Conservation (phyloP, 2,113 vertebrate genomes). For the Dryoscopus gambensis region DNA sequence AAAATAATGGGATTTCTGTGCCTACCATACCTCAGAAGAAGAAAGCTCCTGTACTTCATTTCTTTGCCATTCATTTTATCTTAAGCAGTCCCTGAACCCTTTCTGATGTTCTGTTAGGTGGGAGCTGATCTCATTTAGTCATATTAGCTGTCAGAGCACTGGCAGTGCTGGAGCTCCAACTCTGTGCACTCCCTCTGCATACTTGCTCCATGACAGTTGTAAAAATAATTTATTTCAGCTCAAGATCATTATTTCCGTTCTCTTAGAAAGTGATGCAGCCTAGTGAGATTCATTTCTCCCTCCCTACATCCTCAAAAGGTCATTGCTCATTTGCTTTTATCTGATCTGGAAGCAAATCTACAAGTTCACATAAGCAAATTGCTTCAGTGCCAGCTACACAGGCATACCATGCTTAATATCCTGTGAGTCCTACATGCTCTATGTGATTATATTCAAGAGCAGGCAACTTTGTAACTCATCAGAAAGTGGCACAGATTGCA, state of each 20-base stretch:
- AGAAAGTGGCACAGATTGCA: not conserved
- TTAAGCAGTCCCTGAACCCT: slow-evolving; percentile 31
- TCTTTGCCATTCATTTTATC: slow-evolving; percentile 42
- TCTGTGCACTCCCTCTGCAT: not conserved
- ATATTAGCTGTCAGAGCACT: slow-evolving; percentile 16
- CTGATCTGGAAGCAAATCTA: slow-evolving; percentile 52
- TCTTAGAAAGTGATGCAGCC: slow-evolving; percentile 38
- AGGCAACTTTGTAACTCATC: not conserved
- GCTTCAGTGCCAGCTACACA: not conserved
- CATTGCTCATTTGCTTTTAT: not conserved
- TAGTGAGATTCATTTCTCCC: not conserved
- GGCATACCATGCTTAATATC: not conserved
- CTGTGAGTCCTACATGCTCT: not conserved
- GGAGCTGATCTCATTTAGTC: slow-evolving; percentile 19
- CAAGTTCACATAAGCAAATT: not conserved
- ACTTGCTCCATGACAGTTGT: not conserved
- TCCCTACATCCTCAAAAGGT: not conserved
- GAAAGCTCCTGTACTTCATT: not conserved
- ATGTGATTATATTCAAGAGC: not conserved
- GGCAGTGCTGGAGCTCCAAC: slow-evolving; percentile 23
- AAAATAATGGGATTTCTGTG: slow-evolving; percentile 54
- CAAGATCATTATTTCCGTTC: slow-evolving; percentile 42
- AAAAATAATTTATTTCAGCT: slow-evolving; percentile 59
- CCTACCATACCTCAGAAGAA: not conserved
- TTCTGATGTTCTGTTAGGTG: not conserved